Percentiles rank a stretch among this genome's conserved stretches.
Evolutionary conservation across 2,113 vertebrate genomes (phyloP).

Genomic region (Irena cyanogastra): DNA sequence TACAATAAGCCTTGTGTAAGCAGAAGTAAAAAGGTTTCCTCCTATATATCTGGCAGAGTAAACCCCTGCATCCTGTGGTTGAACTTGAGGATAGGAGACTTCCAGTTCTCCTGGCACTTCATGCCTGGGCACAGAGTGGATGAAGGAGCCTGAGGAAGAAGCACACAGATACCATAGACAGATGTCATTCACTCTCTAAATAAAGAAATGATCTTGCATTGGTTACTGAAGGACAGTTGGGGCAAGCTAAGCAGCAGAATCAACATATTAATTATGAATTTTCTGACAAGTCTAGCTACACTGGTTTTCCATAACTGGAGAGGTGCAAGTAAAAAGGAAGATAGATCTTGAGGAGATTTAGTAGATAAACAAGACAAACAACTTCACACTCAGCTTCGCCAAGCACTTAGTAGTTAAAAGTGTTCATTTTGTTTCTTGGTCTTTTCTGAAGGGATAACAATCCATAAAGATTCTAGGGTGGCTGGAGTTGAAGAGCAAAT

Average conservation of each 20-base stretch:
- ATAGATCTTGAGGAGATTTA: not conserved
- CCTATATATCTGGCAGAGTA: conserved; percentile 84
- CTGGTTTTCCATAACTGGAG: not conserved
- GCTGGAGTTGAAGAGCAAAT: not conserved
- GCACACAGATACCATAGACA: not conserved
- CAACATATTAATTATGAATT: not conserved
- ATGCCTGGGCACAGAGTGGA: conserved; percentile 76
- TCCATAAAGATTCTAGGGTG: not conserved
- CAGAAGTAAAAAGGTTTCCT: conserved; percentile 76
- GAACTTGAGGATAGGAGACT: conserved; percentile 63
- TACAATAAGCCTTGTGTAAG: conserved; percentile 84
- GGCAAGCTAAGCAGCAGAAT: not conserved
- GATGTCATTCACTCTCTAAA: not conserved
- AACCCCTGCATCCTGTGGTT: conserved; percentile 75
- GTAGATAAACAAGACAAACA: not conserved
- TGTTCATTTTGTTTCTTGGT: not conserved
- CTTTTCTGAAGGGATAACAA: not conserved
- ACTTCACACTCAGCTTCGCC: not conserved
- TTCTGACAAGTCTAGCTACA: not conserved
- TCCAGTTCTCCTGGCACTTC: conserved; percentile 74
- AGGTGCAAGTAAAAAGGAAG: not conserved
- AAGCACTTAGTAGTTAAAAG: not conserved
- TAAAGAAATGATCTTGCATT: not conserved
- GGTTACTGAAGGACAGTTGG: not conserved
- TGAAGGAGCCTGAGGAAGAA: conserved; percentile 73